Conservation (phyloP, 2,113 vertebrate species). For the Caranx melampygus region DNA sequence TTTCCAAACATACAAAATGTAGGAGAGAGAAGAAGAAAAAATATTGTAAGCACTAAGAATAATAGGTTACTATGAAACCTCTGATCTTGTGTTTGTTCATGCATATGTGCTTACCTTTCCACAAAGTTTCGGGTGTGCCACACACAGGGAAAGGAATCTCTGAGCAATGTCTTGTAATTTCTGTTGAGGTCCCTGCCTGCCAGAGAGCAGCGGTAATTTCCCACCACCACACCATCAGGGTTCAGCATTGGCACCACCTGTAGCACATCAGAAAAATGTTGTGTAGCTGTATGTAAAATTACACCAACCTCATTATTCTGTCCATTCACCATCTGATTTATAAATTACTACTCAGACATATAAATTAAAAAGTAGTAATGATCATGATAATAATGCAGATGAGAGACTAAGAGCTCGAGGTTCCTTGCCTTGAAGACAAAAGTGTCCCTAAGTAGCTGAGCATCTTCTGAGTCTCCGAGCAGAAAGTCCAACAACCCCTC, state of each 20-base stretch:
- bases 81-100: background rate
- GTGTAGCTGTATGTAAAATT: background rate
- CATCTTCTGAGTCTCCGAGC: conserved; percentile 86
- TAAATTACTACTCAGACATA: background rate
- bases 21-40: background rate
- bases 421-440: conserved; percentile 89
- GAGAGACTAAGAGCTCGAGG: background rate
- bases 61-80: background rate
- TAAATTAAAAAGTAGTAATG: background rate
- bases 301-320: background rate
- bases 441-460: conserved; percentile 86
- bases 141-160: conserved; percentile 86
- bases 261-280: background rate
- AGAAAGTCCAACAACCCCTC: conserved; percentile 91
- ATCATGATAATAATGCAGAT: background rate
- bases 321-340: background rate
- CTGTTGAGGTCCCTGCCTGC: conserved; percentile 91
- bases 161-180: conserved; percentile 84
- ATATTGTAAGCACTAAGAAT: background rate
- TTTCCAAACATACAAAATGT: background rate
- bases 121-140: conserved; percentile 92
- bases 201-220: conserved; percentile 94
- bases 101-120: conserved; percentile 83
- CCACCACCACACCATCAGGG: conserved; percentile 93
- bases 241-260: conserved; percentile 95